A percentile compares a stretch with the other conserved stretches of the same genome.
phyloP scores from a whole-genome alignment of 35 echinoderm and acorn worm genomes.

The Hemicentrotus pulcherrimus region DNA sequence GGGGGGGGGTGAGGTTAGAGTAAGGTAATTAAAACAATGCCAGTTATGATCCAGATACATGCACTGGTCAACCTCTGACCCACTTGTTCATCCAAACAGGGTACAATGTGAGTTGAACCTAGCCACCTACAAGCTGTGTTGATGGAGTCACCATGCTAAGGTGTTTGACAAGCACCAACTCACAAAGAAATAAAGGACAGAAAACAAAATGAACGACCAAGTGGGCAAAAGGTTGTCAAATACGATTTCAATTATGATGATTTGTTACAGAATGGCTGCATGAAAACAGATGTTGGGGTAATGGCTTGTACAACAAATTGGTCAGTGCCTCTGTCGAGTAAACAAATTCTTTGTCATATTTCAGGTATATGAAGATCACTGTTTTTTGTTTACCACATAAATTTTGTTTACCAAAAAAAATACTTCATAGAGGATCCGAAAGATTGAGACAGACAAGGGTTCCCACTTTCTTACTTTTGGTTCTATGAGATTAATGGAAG shows the following conservation, averaged over 20 bases:
- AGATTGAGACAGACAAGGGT: neutral
- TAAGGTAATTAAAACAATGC: no score
- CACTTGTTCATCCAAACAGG: neutral
- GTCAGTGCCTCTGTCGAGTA: neutral
- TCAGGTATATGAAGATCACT: neutral
- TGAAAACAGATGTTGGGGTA: neutral
- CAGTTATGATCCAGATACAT: neutral
- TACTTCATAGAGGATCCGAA: neutral
- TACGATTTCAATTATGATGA: constrained; percentile 15
- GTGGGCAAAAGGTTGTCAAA: neutral
- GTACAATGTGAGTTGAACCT: neutral
- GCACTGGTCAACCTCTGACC: neutral
- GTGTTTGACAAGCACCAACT: constrained; percentile 29
- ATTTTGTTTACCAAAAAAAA: neutral
- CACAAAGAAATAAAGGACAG: neutral
- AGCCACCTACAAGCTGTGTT: constrained; percentile 9
- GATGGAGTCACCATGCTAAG: neutral
- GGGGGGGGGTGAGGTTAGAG: no score
- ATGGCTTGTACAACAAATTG: neutral
- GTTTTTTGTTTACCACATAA: neutral
- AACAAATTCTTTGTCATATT: neutral
- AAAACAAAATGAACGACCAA: neutral
- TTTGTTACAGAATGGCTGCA: neutral
- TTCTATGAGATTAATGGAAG: no score
- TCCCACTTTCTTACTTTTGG: neutral